Percentiles rank a stretch among this genome's conserved stretches.
Conservation (phyloP, 2,113 vertebrate species). For the Scatophagus argus region DNA sequence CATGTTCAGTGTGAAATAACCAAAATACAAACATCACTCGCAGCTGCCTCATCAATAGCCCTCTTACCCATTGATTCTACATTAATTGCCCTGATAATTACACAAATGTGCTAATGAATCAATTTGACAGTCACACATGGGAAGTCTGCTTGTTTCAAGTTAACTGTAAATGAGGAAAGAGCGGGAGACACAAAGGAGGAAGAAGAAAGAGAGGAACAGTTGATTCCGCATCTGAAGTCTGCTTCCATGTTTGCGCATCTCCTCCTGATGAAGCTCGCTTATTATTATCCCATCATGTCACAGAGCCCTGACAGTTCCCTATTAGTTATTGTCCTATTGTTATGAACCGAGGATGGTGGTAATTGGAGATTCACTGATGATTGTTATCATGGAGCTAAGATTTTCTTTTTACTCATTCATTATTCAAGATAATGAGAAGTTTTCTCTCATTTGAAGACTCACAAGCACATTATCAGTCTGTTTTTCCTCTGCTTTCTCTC, state of each 20-base stretch:
- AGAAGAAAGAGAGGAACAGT: neutral
- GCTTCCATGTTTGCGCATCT: slow-evolving; percentile 39
- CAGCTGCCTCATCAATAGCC: slow-evolving; percentile 29
- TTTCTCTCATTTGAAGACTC: slow-evolving; percentile 42
- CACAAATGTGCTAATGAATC: slow-evolving; percentile 66
- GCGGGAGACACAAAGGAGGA: neutral
- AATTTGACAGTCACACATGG: slow-evolving; percentile 49
- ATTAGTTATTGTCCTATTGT: slow-evolving; percentile 70
- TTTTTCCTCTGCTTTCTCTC: slow-evolving; percentile 25
- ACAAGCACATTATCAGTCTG: slow-evolving; percentile 38
- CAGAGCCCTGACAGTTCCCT: slow-evolving; percentile 59
- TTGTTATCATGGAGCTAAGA: slow-evolving; percentile 55
- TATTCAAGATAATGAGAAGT: slow-evolving; percentile 63
- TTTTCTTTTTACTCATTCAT: slow-evolving; percentile 63
- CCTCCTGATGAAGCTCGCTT: slow-evolving; percentile 47
- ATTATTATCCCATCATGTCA: slow-evolving; percentile 64
- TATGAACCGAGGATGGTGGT: slow-evolving; percentile 53
- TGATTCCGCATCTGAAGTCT: slow-evolving; percentile 24
- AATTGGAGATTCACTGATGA: slow-evolving; percentile 76
- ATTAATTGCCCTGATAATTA: slow-evolving; percentile 60
- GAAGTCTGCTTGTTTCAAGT: slow-evolving; percentile 26
- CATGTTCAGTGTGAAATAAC: slow-evolving; percentile 5
- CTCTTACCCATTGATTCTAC: slow-evolving; percentile 25
- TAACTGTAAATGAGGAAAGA: slow-evolving; percentile 16
- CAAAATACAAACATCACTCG: slow-evolving; percentile 43